Evolutionary conservation across 2,888 invertebrate genomes (phyloP), one percentile per base, ranked within the genome.

Genomic region (Pachycephus smyrnensis): DNA sequence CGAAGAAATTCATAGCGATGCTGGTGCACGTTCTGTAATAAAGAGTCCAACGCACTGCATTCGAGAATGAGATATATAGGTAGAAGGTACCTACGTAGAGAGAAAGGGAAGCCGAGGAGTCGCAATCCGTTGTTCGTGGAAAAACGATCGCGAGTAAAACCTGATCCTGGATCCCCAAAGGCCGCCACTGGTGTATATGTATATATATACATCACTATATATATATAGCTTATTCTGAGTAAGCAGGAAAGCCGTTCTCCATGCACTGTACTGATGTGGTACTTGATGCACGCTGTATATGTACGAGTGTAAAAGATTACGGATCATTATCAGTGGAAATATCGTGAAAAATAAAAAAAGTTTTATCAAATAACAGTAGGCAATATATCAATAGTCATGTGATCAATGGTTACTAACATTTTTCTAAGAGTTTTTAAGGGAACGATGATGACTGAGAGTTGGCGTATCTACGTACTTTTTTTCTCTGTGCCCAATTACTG

Each of bases 81-180:
- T 55, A 55, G 55, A 55, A 55, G 23, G 55, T 55, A 55, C 55
- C 55, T 55, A 55, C 23, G 55, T 55, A 55, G 55, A 55, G 55
- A 55, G 55, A 23, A 55, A 55, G 55, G 55, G 55, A 55, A 55
- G 71, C 31, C 71, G 11, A 71, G 71, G 31, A 33, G 71, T 55
- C 31, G 33, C 71, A 71, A 71, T 71, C 71, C 71, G 71, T 71
- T 71, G 71, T 71, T 71, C 31, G 71, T 32, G 33, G 71, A 71
- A 71, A 71, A 71, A 71, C 71, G 71, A 71, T 32, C 85, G 74
- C 80, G 80, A 82, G 82, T 84, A 85, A 85, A 87, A 87, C 85
- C 85, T 84, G 88, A 87, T 86, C 86, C 85, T 86, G 32, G 84
- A 84, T 87, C 84, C 84, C 84, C 85, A 86, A 87, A 86, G 86